phyloP scores from a whole-genome alignment of 2,113 vertebrate genomes.

The Antechinus flavipes region DNA sequence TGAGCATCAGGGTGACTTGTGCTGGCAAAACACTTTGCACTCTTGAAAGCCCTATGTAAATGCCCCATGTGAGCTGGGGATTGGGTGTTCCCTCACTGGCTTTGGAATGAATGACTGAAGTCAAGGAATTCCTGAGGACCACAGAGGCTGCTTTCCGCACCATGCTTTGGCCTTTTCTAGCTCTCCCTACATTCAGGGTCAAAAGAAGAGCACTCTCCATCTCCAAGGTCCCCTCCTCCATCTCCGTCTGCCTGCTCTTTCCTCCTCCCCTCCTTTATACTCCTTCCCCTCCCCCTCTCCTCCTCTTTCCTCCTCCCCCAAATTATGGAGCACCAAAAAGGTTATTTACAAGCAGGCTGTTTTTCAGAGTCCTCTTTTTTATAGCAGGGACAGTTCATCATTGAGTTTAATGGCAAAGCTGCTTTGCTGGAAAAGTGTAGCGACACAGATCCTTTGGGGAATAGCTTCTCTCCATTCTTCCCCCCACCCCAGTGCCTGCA shows the following conservation, averaged over 20 bases:
- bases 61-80: neutral
- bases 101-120: neutral
- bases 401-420: neutral
- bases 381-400: neutral
- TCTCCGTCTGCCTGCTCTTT: neutral
- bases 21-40: neutral
- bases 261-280: neutral
- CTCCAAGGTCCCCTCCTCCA: neutral
- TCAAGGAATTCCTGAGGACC: neutral
- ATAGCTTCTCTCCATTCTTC: neutral
- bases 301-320: neutral
- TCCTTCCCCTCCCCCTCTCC: neutral
- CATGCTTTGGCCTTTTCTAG: neutral
- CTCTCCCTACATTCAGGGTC: neutral
- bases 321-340: neutral
- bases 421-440: neutral
- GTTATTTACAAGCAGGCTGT: neutral
- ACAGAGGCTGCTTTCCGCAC: neutral
- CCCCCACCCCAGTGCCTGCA: neutral
- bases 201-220: neutral
- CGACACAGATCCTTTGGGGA: neutral
- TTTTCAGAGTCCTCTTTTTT: neutral
- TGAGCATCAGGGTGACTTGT: neutral
- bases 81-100: fast-evolving
- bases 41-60: neutral